A percentile compares a stretch with the other conserved stretches of the same genome.
phyloP scores from a whole-genome alignment of 2,888 invertebrate genomes.

The Melieria omissa region DNA sequence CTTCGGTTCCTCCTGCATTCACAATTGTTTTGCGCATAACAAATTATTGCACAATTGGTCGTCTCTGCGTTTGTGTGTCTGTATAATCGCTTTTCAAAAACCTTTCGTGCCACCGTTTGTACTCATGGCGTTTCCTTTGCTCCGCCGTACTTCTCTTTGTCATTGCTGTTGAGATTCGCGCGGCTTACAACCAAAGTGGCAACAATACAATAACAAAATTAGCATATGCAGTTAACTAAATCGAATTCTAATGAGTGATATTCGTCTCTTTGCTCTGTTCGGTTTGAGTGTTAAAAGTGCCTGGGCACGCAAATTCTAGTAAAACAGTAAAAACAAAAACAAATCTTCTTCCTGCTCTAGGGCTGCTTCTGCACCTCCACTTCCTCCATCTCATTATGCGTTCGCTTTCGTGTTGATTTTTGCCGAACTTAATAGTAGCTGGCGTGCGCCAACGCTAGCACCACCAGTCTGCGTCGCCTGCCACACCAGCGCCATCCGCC shows the following conservation, averaged over 20 bases:
- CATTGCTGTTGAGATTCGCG: neutral
- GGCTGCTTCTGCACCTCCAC: neutral
- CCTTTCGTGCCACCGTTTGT: neutral
- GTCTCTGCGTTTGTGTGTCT: no score
- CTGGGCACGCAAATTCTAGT: neutral
- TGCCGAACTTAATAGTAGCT: conserved; percentile 54
- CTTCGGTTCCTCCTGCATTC: no score
- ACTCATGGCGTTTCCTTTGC: neutral
- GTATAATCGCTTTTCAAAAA: no score
- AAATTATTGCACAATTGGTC: no score
- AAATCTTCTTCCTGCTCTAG: conserved; percentile 44
- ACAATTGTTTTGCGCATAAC: no score
- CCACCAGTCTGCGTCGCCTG: conserved; percentile 52
- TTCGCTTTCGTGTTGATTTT: conserved; percentile 5
- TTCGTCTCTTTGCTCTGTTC: no score
- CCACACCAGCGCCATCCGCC: conserved; percentile 57
- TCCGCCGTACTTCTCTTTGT: neutral
- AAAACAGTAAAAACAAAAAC: conserved; percentile 55
- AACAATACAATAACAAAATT: neutral
- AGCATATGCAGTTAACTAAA: conserved; percentile 3
- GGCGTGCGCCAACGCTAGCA: conserved; percentile 57
- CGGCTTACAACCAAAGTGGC: neutral
- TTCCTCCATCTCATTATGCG: neutral
- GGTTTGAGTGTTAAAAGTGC: neutral
- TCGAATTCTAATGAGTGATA: neutral